Percentiles rank a stretch among this genome's conserved stretches.
phyloP scores from a whole-genome alignment of 2,797 vertebrate genomes.

The Sarcoramphus papa region DNA sequence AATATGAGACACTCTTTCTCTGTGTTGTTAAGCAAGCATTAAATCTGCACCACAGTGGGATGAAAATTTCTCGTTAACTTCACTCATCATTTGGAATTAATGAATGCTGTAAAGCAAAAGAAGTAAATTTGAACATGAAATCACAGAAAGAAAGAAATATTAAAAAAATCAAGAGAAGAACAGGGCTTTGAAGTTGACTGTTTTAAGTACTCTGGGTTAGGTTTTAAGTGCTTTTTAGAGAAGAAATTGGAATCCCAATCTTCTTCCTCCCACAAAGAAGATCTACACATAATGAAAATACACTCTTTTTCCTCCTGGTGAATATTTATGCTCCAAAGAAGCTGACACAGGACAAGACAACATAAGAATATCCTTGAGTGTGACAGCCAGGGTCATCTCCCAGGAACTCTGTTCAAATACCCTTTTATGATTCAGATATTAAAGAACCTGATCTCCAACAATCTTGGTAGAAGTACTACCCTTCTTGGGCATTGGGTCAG shows the following conservation, averaged over 20 bases:
- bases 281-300: neutral
- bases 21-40: neutral
- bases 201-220: neutral
- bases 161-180: neutral
- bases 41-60: neutral
- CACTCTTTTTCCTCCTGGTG: neutral
- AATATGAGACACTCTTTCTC: neutral
- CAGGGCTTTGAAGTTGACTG: neutral
- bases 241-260: neutral
- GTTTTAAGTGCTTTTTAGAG: neutral
- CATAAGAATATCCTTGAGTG: neutral
- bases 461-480: neutral
- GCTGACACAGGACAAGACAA: neutral
- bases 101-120: neutral
- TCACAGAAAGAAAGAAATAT: constrained; percentile 8
- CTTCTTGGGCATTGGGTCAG: neutral
- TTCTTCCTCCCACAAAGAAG: neutral
- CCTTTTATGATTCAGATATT: neutral
- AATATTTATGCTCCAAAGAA: neutral
- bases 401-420: neutral
- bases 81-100: constrained; percentile 41
- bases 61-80: constrained; percentile 44
- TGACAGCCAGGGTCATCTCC: neutral
- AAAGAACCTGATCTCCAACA: neutral
- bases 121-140: constrained; percentile 33